Evolutionary conservation across 2,113 vertebrate species (phyloP), one percentile per base, ranked within the genome.

Genomic region (Stomatorhinus ivindoensis): DNA sequence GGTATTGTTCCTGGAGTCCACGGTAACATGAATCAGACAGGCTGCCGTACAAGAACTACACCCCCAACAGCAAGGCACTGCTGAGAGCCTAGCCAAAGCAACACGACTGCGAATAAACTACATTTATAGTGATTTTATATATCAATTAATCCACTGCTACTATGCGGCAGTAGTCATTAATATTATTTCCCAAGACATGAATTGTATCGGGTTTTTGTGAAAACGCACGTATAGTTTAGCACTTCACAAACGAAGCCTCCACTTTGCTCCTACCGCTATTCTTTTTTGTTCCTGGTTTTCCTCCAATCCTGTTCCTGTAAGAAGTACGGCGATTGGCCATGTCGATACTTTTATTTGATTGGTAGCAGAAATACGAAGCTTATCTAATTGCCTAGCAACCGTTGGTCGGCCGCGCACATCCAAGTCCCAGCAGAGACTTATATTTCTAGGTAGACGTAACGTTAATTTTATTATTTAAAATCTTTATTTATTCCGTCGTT

Each of bases 1-100:
- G 91, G 87, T 92, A 88, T 80, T 92, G 92, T 87, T 87, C 91
- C 61, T 91, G 91, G 73, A 92, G 91, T 61, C 88, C 90, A 91
- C 92, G 89, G 90, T 48, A 88, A 47, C 1, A 27, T 39, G 91
- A 80, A 82, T 46, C 13, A 86, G 69, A 88, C 50, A 87, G 31
- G 87, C 46, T 47, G 88, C 91, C 82, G 76, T 89, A 90, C 90
- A 90, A 91, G 89, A 92, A 92, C 90, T 84, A 19, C 61, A 17
- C 87, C 61, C n/a, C 13, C 58, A 53, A 55, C 27, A 58, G 19
- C 86, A 53, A 11, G 21, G 31, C 73, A 80, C 15, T 2, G 15
- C 35, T 39, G 15, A 19, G 73, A 15, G 8, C 73, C 19, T 35
- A 80, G 35, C 42, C 42, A 48, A 21, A 85, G 82, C 42, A n/a